A percentile compares a stretch with the other conserved stretches of the same genome.
These are phyloP conservation scores for Xestia xanthographa DNA, from an alignment of 2,888 invertebrate genomes.

Conservation along the genomic window DNA sequence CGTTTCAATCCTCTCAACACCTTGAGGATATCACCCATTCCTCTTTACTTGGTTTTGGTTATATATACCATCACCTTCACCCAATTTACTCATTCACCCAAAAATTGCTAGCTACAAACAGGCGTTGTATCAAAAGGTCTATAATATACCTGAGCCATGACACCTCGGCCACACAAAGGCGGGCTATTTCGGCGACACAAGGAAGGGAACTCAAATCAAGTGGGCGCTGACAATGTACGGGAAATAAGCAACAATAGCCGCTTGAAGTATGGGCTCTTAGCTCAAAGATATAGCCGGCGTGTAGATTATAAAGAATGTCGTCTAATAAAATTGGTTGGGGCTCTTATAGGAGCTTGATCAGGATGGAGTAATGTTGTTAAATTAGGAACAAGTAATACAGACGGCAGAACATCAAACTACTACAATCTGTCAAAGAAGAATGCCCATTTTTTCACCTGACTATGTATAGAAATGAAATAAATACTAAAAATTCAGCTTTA, in stretches of 20 bases:
- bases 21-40: too few species aligned
- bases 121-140: slow-evolving; percentile 46
- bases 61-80: not conserved
- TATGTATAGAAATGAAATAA: too few species aligned
- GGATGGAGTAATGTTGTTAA: not conserved
- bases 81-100: slow-evolving; percentile 11
- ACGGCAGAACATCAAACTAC: too few species aligned
- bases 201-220: slow-evolving; percentile 68
- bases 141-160: slow-evolving; percentile 58
- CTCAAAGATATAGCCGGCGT: slow-evolving; percentile 33
- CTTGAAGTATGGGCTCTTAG: slow-evolving; percentile 64
- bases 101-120: slow-evolving; percentile 27
- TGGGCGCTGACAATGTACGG: slow-evolving; percentile 67
- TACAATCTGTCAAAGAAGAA: too few species aligned
- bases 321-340: slow-evolving; percentile 40
- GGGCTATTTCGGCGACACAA: slow-evolving; percentile 64
- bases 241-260: slow-evolving; percentile 69
- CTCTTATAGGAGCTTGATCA: slow-evolving; percentile 11
- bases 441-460: too few species aligned
- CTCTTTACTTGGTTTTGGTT: too few species aligned
- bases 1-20: too few species aligned
- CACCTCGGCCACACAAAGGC: slow-evolving; percentile 59
- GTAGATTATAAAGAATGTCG: slow-evolving; percentile 36
- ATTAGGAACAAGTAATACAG: not conserved
- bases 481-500: too few species aligned